These are phyloP conservation scores for Petrophora chlorosata DNA, from an alignment of 2,888 invertebrate genomes.

Conservation along the genomic window DNA sequence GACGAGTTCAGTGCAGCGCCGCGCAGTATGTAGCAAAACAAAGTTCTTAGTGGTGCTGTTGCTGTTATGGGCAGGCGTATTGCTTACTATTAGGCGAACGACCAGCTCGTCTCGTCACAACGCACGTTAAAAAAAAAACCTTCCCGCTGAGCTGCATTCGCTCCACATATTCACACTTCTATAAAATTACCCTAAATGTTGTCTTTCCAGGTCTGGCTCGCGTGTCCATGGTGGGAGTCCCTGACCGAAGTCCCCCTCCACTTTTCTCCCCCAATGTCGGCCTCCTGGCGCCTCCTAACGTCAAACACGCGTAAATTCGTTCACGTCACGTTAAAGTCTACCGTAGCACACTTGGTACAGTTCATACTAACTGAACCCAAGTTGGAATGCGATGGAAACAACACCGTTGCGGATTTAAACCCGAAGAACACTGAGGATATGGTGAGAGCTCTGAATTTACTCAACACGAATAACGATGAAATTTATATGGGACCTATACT, in stretches of 20 bases:
- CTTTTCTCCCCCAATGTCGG: constrained; percentile 92
- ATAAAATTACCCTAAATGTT: too few relatives aligned
- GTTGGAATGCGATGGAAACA: constrained; percentile 84
- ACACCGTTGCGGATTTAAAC: constrained; percentile 87
- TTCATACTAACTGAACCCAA: constrained; percentile 75
- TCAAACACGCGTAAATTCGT: constrained; percentile 93
- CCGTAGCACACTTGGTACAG: constrained; percentile 82
- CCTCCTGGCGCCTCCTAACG: constrained; percentile 92
- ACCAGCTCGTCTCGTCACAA: too few relatives aligned
- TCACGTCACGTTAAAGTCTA: constrained; percentile 89
- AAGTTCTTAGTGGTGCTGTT: too few relatives aligned
- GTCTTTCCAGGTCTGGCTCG: constrained; percentile 85
- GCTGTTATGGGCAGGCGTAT: too few relatives aligned
- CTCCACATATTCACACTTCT: too few relatives aligned
- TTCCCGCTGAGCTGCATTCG: too few relatives aligned
- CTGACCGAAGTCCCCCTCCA: constrained; percentile 89
- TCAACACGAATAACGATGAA: neutral
- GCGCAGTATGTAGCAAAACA: too few relatives aligned
- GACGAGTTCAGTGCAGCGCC: too few relatives aligned
- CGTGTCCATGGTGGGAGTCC: constrained; percentile 91
- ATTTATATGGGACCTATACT: too few relatives aligned
- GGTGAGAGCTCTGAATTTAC: constrained; percentile 57
- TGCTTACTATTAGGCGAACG: too few relatives aligned
- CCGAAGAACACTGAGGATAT: constrained; percentile 84
- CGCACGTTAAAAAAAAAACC: too few relatives aligned